Base-by-base conservation (phyloP, 2,888 invertebrate species). In the Pseudococcus viburni region DNA sequence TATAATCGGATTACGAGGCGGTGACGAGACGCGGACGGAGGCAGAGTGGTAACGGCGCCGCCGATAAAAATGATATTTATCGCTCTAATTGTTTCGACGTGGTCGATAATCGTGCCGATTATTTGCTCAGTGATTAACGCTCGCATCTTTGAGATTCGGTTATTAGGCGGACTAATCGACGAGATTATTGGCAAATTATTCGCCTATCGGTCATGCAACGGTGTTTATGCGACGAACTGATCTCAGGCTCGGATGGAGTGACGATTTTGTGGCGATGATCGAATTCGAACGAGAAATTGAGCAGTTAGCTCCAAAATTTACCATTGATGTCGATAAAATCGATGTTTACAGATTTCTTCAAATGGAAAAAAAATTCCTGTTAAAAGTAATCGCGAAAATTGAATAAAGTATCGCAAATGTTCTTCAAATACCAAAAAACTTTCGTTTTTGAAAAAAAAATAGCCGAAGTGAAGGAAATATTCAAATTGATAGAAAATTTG, bases 41-140 rank as follows among this genome's bases (percentile, higher is more conserved):
- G 68, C 26, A 2, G 26, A 8, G 68, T 9, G 68, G n/a, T 12
- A 15, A 12, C 68, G 68, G 33, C 73, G 33, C 73, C 73, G 73
- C 17, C 73, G 26, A 73, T 73, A 33, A 83, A 83, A 83, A 83
- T 83, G 46, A 83, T 83, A 83, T 83, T 83, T 83, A 83, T 83
- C 80, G 80, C 80, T 83, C 80, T 83, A 46, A 83, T 83, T 83
- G 42, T 83, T 83, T 22, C 19, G 46, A 19, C 80, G 46, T 83
- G 80, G 42, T 83, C 22, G 42, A 83, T 83, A 83, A 83, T 73
- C 39, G 80, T 4, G 80, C 7, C 80, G 19, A 83, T 83, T 83
- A 46, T 46, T 83, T 83, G 80, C 42, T 83, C 46, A 83, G 19
- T 83, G 80, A 83, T 83, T 83, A 83, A 83, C 73, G 33, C 22